Base-by-base conservation (phyloP, 2,888 invertebrate species). In the Phyllotreta striolata region DNA sequence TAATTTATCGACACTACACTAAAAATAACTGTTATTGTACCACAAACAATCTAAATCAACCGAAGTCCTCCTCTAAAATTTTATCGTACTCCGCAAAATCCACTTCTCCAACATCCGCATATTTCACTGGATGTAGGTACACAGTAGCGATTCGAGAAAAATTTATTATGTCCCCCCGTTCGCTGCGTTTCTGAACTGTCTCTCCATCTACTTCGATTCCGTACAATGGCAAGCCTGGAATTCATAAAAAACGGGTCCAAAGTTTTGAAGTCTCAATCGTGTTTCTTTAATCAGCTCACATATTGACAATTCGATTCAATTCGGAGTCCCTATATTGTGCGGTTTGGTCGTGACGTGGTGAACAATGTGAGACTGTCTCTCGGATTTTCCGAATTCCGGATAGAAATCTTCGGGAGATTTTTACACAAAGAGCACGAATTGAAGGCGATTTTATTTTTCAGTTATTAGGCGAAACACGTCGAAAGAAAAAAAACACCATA, bases 261-360 rank as follows among this genome's bases (percentile, higher is more conserved):
- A 57, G 44, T 59, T 43, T 59, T 51, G 59, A 37, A 52, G 43
- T 41, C 41, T 51, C 59, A 52, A 59, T 52, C 51, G 59, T 52
- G 59, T 59, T 59, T 59, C 59, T 52, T 59, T 59, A 59, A 59
- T 59, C 59, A 59, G 59, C 59, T 59, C 59, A 59, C 59, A 59
- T 59, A 59, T 59, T 59, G 59, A 52, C 59, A 46, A 59, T 52
- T 59, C 59, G 52, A 59, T 59, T 59, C 51, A 59, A 59, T 59
- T 59, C 51, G 13, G 34, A 39, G 8, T 13, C 43, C 41, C 34
- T 14, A 59, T 59, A 59, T 59, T 59, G 59, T 59, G 59, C 43
- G 59, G 59, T 52, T 52, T 59, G 59, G 52, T 46, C 59, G 59
- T 59, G 59, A 59, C 52, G 24, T 52, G 59, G 37, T 7, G 43